phyloP scores from a whole-genome alignment of 2,113 vertebrate genomes.

The Hypanus sabinus region DNA sequence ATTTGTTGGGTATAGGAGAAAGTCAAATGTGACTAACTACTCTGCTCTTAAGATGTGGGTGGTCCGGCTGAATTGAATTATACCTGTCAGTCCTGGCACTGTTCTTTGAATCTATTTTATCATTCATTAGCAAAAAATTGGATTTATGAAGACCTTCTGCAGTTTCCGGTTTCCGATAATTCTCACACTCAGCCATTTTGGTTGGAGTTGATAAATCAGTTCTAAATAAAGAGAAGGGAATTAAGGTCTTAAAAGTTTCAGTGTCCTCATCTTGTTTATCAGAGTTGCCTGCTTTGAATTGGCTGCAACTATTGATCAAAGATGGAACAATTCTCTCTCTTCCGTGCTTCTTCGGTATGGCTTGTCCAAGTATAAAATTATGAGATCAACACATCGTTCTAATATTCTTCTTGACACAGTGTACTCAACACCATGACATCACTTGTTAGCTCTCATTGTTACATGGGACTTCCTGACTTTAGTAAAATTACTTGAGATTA shows the following conservation, averaged over 20 bases:
- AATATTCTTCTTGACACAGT: not conserved
- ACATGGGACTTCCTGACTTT: not conserved
- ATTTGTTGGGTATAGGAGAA: too few species aligned
- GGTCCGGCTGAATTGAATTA: too few species aligned
- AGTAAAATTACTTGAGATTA: not conserved
- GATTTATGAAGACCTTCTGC: not conserved
- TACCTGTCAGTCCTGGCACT: too few species aligned
- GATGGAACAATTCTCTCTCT: not conserved
- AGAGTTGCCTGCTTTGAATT: not conserved
- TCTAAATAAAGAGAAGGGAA: not conserved
- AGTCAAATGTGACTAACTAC: too few species aligned
- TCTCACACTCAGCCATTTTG: not conserved
- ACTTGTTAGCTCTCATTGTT: not conserved
- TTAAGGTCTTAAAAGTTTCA: not conserved
- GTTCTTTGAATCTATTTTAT: too few species aligned
- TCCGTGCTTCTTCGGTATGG: not conserved
- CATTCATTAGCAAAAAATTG: not conserved
- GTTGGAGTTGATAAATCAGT: not conserved
- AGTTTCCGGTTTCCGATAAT: not conserved
- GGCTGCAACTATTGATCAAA: not conserved
- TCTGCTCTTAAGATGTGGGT: too few species aligned
- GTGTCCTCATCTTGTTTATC: not conserved
- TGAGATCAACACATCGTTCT: not conserved
- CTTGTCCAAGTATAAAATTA: not conserved
- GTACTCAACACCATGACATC: not conserved